A percentile compares a stretch with the other conserved stretches of the same genome.
phyloP scores from a whole-genome alignment of 2,113 vertebrate genomes.

The Heloderma charlesbogerti region DNA sequence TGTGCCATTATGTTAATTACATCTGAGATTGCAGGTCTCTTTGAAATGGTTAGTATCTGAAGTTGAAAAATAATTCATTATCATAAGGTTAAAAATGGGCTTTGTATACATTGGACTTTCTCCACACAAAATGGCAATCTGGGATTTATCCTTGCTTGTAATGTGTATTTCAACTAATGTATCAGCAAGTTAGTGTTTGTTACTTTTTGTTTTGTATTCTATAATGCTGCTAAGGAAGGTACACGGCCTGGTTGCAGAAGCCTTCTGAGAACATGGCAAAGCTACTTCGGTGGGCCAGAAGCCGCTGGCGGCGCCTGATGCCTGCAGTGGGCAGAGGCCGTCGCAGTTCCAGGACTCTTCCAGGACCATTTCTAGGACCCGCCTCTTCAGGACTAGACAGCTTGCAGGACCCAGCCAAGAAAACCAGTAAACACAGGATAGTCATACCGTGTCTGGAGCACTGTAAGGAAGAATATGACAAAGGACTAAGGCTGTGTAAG shows the following conservation, averaged over 20 bases:
- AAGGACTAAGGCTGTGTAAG: constrained; percentile 80
- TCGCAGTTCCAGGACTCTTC: constrained; percentile 45
- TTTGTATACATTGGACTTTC: background rate
- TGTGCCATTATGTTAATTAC: background rate
- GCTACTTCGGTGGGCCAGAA: constrained; percentile 80
- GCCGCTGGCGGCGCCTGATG: constrained; percentile 77
- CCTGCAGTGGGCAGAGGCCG: constrained; percentile 52
- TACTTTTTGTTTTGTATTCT: constrained; percentile 32
- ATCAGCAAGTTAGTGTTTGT: constrained; percentile 7
- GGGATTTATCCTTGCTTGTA: background rate
- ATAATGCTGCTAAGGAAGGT: constrained; percentile 29
- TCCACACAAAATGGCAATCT: background rate
- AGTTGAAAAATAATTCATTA: background rate
- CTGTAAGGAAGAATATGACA: constrained; percentile 84
- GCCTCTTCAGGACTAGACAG: constrained; percentile 37
- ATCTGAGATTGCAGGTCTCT: background rate
- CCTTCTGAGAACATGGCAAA: constrained; percentile 70
- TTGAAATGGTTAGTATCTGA: background rate
- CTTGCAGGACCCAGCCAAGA: constrained; percentile 50
- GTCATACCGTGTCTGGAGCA: constrained; percentile 83
- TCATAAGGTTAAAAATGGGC: background rate
- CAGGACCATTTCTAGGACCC: background rate
- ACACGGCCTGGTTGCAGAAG: background rate
- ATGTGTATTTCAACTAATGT: background rate
- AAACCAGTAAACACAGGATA: constrained; percentile 77